Conservation (phyloP, 2,888 invertebrate genomes). For the Acanthopleura granulata region DNA sequence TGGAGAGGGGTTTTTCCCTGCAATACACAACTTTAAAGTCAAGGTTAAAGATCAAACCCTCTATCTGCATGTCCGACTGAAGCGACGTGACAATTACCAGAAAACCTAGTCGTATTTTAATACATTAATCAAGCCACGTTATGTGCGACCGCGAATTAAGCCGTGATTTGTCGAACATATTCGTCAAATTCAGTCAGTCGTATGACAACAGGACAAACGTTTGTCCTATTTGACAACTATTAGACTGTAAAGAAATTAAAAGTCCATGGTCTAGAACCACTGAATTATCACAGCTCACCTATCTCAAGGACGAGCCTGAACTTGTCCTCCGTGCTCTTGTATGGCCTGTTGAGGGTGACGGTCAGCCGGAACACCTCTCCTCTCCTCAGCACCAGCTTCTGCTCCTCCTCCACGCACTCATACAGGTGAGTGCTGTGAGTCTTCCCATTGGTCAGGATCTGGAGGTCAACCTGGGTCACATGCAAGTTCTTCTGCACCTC, state of each 20-base stretch:
- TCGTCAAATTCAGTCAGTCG: too few species aligned
- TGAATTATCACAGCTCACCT: slow-evolving; percentile 33
- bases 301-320: slow-evolving; percentile 47
- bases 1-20: slow-evolving; percentile 47
- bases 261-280: too few species aligned
- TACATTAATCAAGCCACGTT: too few species aligned
- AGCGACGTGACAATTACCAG: too few species aligned
- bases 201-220: too few species aligned
- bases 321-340: slow-evolving; percentile 41
- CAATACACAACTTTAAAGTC: neutral
- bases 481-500: slow-evolving; percentile 10
- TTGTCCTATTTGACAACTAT: too few species aligned
- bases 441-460: slow-evolving; percentile 79
- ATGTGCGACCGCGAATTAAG: too few species aligned
- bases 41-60: too few species aligned
- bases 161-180: too few species aligned
- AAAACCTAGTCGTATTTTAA: too few species aligned
- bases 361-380: slow-evolving; percentile 50
- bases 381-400: slow-evolving; percentile 46
- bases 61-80: too few species aligned
- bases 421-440: slow-evolving; percentile 57
- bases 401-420: slow-evolving; percentile 30
- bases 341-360: slow-evolving; percentile 46
- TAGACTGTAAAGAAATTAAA: too few species aligned
- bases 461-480: slow-evolving; percentile 75